Percentiles rank a stretch among this genome's conserved stretches.
Conservation (phyloP, 2,888 invertebrate genomes). For the Hylaea fasciaria region DNA sequence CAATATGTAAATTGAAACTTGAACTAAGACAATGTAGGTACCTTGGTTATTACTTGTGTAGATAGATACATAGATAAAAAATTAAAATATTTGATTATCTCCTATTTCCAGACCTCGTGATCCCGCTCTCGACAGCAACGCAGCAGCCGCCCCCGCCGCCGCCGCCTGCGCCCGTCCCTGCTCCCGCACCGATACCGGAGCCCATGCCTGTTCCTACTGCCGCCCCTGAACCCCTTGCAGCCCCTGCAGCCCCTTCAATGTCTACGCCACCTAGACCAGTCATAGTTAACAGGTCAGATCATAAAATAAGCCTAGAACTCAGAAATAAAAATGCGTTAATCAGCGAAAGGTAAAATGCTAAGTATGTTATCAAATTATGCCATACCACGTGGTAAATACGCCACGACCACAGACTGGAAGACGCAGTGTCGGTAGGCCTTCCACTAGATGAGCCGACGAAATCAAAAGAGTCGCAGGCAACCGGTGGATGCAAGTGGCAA, state of each 20-base stretch:
- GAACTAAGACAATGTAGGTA: no score
- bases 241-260: constrained; percentile 35
- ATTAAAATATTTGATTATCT: neutral
- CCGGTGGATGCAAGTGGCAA: no score
- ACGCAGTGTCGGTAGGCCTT: no score
- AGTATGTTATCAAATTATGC: no score
- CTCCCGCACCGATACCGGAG: constrained; percentile 37
- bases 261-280: constrained; percentile 29
- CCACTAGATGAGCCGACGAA: no score
- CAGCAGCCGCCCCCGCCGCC: constrained; percentile 44
- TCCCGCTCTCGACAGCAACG: constrained; percentile 44
- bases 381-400: no score
- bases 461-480: no score
- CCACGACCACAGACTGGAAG: no score
- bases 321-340: neutral
- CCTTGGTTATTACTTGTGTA: no score
- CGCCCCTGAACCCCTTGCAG: constrained; percentile 37
- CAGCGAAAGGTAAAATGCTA: no score
- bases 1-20: no score
- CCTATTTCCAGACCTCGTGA: constrained; percentile 38
- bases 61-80: no score
- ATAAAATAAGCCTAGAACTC: neutral
- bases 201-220: constrained; percentile 31
- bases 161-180: constrained; percentile 36
- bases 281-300: constrained; percentile 23